These are phyloP conservation scores for Cyrtorhinus lividipennis DNA, from an alignment of 1,140 invertebrate species.

Conservation along the genomic window DNA sequence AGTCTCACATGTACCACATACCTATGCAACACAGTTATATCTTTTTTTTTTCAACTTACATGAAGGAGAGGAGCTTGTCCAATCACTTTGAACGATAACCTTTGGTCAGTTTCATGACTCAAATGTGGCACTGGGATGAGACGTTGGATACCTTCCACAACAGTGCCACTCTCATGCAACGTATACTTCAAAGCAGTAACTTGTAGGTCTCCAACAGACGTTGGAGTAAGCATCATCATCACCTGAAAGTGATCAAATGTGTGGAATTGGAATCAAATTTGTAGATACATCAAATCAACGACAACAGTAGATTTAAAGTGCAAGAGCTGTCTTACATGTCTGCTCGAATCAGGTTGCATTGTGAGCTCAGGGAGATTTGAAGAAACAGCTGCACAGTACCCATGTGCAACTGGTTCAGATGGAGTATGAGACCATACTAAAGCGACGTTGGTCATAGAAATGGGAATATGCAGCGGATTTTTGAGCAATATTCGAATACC, in stretches of 20 bases:
- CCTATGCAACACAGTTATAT: too few relatives aligned
- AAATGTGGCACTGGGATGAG: conserved; percentile 27
- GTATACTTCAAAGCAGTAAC: conserved; percentile 24
- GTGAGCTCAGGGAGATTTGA: conserved; percentile 30
- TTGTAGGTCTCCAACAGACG: conserved; percentile 23
- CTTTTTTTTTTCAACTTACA: too few relatives aligned
- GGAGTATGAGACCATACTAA: conserved; percentile 61
- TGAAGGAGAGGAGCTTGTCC: conserved; percentile 44
- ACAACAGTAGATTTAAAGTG: too few relatives aligned
- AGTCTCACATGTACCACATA: too few relatives aligned
- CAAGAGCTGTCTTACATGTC: too few relatives aligned
- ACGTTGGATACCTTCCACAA: conserved; percentile 31
- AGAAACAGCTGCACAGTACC: conserved; percentile 30
- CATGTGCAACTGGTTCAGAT: conserved; percentile 31
- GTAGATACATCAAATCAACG: too few relatives aligned
- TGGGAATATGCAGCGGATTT: conserved; percentile 64
- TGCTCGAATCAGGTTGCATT: conserved; percentile 34
- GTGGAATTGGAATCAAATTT: too few relatives aligned
- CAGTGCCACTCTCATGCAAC: conserved; percentile 26
- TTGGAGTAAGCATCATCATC: conserved; percentile 23
- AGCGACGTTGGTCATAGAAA: conserved; percentile 55
- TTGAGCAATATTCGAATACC: conserved; percentile 56
- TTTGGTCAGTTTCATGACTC: conserved; percentile 22
- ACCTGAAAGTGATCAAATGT: conserved; percentile 26
- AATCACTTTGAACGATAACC: conserved; percentile 27